phyloP scores from a whole-genome alignment of 2,888 invertebrate genomes.

The Camptogramma bilineatum region DNA sequence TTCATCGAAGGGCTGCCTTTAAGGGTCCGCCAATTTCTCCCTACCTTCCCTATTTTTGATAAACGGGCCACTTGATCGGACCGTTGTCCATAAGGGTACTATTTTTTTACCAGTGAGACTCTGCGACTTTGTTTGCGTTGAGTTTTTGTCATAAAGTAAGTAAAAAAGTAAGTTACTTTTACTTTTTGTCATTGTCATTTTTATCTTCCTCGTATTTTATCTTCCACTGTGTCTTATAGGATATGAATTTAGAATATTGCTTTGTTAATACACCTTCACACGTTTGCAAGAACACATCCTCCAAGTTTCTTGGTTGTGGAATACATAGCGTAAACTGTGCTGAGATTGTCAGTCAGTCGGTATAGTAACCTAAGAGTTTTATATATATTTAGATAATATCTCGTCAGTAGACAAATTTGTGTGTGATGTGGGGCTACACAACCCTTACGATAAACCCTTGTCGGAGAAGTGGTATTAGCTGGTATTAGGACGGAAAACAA shows the following conservation, averaged over 20 bases:
- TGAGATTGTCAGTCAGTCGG: neutral
- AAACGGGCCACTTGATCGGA: slow-evolving; percentile 74
- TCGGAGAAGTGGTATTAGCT: slow-evolving; percentile 44
- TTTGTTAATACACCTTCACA: no score
- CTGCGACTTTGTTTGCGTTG: neutral
- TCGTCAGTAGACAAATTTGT: slow-evolving; percentile 78
- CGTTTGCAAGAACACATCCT: no score
- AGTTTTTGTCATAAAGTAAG: no score
- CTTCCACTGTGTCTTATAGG: no score
- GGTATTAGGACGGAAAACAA: slow-evolving; percentile 42
- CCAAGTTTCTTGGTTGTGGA: neutral
- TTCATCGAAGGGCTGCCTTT: slow-evolving; percentile 55
- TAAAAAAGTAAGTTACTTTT: no score
- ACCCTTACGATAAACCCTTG: slow-evolving; percentile 57
- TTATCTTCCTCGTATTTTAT: no score
- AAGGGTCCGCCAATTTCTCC: slow-evolving; percentile 60
- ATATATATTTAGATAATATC: slow-evolving; percentile 65
- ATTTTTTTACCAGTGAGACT: slow-evolving; percentile 48
- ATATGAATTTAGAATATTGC: no score
- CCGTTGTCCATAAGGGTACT: slow-evolving; percentile 62
- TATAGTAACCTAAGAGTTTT: neutral
- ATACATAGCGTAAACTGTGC: neutral
- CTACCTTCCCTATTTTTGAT: slow-evolving; percentile 72
- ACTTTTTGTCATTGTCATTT: no score
- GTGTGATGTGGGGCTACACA: slow-evolving; percentile 64